Conservation (phyloP, 1,140 invertebrate genomes). For the Bombus balteatus region DNA sequence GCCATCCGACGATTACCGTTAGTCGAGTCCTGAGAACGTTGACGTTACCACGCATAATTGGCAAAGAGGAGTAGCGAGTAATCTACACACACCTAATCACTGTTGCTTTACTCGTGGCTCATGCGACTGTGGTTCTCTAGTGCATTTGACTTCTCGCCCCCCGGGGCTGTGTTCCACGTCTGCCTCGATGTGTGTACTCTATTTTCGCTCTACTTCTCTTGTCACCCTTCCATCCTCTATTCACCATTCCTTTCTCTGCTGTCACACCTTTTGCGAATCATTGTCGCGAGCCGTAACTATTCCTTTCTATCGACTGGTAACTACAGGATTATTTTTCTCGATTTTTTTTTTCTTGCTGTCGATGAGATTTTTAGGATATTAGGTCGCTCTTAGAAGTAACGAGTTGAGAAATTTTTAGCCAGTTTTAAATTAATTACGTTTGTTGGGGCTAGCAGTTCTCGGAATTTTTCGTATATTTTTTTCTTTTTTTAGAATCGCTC, state of each 20-base stretch:
- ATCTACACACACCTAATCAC: slow-evolving; percentile 69
- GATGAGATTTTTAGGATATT: not conserved
- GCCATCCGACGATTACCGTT: slow-evolving; percentile 26
- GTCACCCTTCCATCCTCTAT: not conserved
- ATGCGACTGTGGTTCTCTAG: slow-evolving; percentile 70
- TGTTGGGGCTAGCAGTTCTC: not conserved
- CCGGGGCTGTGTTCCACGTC: slow-evolving; percentile 52
- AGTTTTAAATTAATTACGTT: not conserved
- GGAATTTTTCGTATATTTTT: not conserved
- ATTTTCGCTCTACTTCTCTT: slow-evolving; percentile 10
- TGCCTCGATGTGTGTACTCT: slow-evolving; percentile 57
- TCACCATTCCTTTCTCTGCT: no score
- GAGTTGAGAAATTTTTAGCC: not conserved
- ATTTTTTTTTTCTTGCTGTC: not conserved
- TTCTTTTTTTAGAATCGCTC: not conserved
- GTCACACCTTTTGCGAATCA: not conserved
- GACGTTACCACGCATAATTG: slow-evolving; percentile 60
- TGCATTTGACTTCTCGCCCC: slow-evolving; percentile 64
- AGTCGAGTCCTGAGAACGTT: slow-evolving; percentile 45
- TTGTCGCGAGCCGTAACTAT: not conserved
- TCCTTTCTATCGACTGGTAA: not conserved
- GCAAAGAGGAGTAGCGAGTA: slow-evolving; percentile 60
- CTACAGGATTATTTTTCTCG: no score
- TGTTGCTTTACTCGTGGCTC: slow-evolving; percentile 74
- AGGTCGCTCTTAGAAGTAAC: no score